Conservation (phyloP, 2,888 invertebrate genomes). For the Corbicula japonica region DNA sequence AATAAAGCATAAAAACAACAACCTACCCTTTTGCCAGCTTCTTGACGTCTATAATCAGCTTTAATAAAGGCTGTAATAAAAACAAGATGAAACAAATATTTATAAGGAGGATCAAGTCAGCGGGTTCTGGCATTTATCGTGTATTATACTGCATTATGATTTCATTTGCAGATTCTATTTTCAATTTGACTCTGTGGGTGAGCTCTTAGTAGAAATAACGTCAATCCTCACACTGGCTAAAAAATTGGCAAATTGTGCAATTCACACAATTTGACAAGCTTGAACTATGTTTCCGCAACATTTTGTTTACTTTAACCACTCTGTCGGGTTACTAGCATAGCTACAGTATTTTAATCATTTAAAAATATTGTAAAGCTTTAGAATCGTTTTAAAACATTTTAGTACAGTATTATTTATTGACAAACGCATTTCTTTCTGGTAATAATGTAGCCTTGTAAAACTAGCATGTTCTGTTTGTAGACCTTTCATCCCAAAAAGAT, state of each 20-base stretch:
- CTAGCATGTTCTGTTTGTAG: neutral
- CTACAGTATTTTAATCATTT: too few species aligned
- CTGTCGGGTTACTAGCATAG: too few species aligned
- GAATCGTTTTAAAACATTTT: too few species aligned
- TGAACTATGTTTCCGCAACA: too few species aligned
- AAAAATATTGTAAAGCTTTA: too few species aligned
- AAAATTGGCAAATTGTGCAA: slow-evolving; percentile 6
- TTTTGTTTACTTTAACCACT: too few species aligned
- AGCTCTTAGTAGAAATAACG: neutral
- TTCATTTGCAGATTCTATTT: neutral
- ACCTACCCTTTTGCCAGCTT: slow-evolving; percentile 81
- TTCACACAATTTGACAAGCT: too few species aligned
- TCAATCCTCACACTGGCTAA: slow-evolving; percentile 18
- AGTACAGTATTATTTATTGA: too few species aligned
- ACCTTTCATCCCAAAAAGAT: neutral
- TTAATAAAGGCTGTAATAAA: slow-evolving; percentile 84
- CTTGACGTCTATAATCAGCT: slow-evolving; percentile 86
- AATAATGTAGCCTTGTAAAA: neutral
- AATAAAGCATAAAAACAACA: too few species aligned
- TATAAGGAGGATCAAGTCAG: neutral
- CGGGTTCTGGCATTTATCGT: neutral
- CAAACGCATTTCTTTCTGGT: neutral
- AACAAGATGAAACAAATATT: neutral
- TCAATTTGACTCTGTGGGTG: neutral
- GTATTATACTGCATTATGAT: neutral